Evolutionary conservation across 2,797 vertebrate species (phyloP).

Genomic region (Pseudomugil gertrudae): DNA sequence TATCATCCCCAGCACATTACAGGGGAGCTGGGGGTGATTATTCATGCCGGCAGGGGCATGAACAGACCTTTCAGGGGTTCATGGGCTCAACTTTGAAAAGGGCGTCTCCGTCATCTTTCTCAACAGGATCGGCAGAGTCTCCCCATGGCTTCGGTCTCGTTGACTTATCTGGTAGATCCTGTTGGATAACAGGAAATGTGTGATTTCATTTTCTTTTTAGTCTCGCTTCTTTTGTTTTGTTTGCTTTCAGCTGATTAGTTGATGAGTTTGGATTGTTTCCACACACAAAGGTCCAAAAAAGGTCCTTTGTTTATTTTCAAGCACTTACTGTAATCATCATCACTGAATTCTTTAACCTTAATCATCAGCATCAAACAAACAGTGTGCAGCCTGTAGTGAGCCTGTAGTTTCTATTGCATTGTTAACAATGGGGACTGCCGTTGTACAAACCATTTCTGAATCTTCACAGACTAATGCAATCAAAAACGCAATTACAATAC

Average conservation of each 20-base stretch:
- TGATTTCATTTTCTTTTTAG: constrained; percentile 1
- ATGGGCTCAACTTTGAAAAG: constrained; percentile 81
- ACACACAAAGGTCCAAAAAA: constrained; percentile 47
- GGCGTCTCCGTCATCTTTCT: constrained; percentile 76
- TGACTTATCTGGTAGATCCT: constrained; percentile 29
- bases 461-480: constrained; percentile 64
- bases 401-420: constrained; percentile 52
- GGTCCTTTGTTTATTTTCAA: constrained; percentile 60
- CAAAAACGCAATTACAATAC: constrained; percentile 70
- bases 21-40: constrained; percentile 79
- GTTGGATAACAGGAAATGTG: constrained; percentile 21
- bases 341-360: constrained; percentile 65
- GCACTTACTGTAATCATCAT: constrained; percentile 57
- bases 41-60: constrained; percentile 81
- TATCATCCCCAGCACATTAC: constrained; percentile 82
- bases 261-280: constrained; percentile 50
- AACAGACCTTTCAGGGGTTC: constrained; percentile 82
- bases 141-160: constrained; percentile 27
- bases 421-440: constrained; percentile 41
- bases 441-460: constrained; percentile 38
- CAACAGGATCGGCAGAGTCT: constrained; percentile 58
- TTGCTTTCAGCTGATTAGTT: constrained; percentile 41
- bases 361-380: constrained; percentile 60
- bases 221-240: background rate
- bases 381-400: constrained; percentile 50